phyloP scores from a whole-genome alignment of 2,113 vertebrate species.

The Tyrannus savana region DNA sequence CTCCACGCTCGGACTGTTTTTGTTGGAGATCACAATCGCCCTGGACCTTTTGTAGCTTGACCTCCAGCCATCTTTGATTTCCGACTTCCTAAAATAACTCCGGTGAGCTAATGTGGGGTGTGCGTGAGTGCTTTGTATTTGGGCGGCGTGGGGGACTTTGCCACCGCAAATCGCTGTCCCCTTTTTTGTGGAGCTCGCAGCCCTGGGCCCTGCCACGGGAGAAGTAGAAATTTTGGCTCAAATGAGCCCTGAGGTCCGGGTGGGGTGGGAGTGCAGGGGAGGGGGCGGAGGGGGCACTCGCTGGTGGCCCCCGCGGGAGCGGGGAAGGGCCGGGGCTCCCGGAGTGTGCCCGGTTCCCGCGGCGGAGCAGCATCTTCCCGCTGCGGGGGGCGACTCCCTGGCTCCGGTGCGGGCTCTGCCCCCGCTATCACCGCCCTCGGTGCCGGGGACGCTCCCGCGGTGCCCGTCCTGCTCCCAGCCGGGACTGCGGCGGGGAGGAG shows the following conservation, averaged over 20 bases:
- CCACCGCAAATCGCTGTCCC: neutral
- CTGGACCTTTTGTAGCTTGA: constrained; percentile 82
- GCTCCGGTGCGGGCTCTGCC: neutral
- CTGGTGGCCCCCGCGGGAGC: neutral
- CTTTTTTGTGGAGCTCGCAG: neutral
- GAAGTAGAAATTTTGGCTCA: fast-evolving
- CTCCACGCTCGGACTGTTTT: constrained; percentile 21
- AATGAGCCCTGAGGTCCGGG: neutral
- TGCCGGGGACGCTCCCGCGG: neutral
- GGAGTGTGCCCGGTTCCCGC: neutral
- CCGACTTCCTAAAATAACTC: constrained; percentile 84
- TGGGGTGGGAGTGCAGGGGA: neutral
- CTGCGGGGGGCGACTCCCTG: neutral
- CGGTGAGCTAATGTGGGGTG: constrained; percentile 64
- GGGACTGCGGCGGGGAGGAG: neutral
- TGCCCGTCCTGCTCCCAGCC: neutral
- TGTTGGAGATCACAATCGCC: constrained; percentile 69
- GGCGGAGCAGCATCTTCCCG: neutral
- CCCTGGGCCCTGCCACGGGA: fast-evolving
- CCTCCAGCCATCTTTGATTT: constrained; percentile 88
- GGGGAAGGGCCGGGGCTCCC: neutral
- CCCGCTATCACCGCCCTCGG: fast-evolving
- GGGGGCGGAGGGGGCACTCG: neutral
- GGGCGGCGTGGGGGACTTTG: neutral
- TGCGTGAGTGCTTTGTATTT: constrained; percentile 18